Percentiles rank a stretch among this genome's conserved stretches.
Evolutionary conservation across 2,888 invertebrate genomes (phyloP).

Genomic region (Thymelicus lineola): DNA sequence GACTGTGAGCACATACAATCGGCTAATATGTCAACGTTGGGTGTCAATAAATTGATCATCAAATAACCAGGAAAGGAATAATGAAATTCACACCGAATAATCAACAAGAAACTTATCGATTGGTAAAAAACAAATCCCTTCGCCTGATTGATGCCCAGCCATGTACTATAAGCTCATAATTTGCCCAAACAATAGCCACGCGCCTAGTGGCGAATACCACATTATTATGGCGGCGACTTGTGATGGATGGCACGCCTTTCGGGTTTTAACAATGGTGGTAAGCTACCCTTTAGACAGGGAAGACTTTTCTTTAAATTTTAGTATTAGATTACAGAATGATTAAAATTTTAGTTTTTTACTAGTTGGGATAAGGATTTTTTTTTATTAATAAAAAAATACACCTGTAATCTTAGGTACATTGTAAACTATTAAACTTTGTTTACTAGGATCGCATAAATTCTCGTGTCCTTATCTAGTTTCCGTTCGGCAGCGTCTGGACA

Average conservation of each 20-base stretch:
- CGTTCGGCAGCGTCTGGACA: constrained; percentile 17
- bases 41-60: too few relatives aligned
- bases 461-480: constrained; percentile 21
- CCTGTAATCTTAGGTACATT: too few relatives aligned
- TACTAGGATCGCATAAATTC: neutral
- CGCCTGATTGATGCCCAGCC: constrained; percentile 20
- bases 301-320: neutral
- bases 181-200: constrained; percentile 71
- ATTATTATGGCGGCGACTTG: constrained; percentile 51
- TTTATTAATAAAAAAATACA: too few relatives aligned
- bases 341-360: too few relatives aligned
- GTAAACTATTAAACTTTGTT: too few relatives aligned
- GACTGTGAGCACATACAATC: too few relatives aligned
- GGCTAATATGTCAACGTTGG: too few relatives aligned
- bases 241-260: constrained; percentile 34
- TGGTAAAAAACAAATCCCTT: constrained; percentile 9
- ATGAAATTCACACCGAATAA: neutral
- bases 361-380: too few relatives aligned
- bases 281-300: constrained; percentile 42
- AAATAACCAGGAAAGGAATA: too few relatives aligned
- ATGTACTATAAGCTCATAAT: constrained; percentile 54
- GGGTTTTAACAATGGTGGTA: constrained; percentile 36
- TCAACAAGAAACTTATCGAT: neutral
- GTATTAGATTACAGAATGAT: too few relatives aligned
- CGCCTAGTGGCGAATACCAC: constrained; percentile 46